Base-by-base conservation (phyloP, 2,888 invertebrate species). In the Noctua pronuba region DNA sequence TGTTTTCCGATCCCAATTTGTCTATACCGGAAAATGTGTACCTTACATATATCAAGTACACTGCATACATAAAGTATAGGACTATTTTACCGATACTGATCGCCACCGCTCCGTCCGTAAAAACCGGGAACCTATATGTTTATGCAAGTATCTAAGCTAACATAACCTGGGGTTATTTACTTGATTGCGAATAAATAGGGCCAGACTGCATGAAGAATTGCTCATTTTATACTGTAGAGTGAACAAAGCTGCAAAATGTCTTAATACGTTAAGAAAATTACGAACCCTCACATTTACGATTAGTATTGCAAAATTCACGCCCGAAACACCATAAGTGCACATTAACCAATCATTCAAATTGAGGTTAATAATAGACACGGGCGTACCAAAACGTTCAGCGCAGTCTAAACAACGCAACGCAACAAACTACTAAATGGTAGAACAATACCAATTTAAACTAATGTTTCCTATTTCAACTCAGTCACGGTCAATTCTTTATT, bases 401-500 rank as follows among this genome's bases (percentile, higher is more conserved):
- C 31, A 74, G 71, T 60, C 78, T 73, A 83, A 88, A 87, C 82
- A 83, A 82, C 60, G 72, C 62, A 71, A 84, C 75, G 72, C 62
- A 71, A 84, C 75, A 72, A 84, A 75, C 78, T 78, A 85, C 85
- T 83, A 82, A 85, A 83, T 73, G 71, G 68, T 58, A 49, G 69
- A 79, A 83, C 79, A 78, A 79, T 79, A 81, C 71, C 73, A 76
- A 78, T 79, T 83, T 83, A 79, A 82, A 86, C 52, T 76, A 83
- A 83, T 76, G 74, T 80, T 88, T 84, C 88, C 88, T 88, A 90
- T 89, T 89, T 86, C 85, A 70, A 84, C 85, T 88, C 88, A 94
- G 91, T 92, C 94, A 94, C 86, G 91, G 88, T 77, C 89, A 86
- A 82, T 85, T 90, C 89, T 92, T 92, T 92, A 89, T 92, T 92